Conservation (phyloP, 2,888 invertebrate genomes). For the Augiades crinisus region DNA sequence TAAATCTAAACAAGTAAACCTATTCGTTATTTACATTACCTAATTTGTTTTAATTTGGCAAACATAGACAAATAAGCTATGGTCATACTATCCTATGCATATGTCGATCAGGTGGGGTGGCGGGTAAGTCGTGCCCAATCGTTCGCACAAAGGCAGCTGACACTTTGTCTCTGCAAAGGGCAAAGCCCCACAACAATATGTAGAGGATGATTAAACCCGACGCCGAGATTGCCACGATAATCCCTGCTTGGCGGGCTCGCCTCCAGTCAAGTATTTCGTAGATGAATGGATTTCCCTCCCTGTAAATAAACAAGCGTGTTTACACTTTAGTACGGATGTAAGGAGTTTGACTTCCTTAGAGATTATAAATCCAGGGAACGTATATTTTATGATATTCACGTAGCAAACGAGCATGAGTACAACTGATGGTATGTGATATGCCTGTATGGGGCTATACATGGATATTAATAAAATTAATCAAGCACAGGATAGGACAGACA, state of each 20-base stretch:
- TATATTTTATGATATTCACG: too few relatives aligned
- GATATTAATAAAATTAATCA: too few relatives aligned
- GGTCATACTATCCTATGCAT: constrained; percentile 37
- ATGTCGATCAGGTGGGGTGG: constrained; percentile 46
- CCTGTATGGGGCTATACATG: too few relatives aligned
- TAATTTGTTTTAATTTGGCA: constrained; percentile 4
- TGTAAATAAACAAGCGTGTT: constrained; percentile 46
- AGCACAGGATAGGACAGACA: too few relatives aligned
- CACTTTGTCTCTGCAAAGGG: constrained; percentile 51
- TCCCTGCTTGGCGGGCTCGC: constrained; percentile 80
- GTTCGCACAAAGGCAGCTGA: constrained; percentile 48
- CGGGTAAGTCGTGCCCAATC: constrained; percentile 51
- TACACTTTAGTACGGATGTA: too few relatives aligned
- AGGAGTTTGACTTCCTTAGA: too few relatives aligned
- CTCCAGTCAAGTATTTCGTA: constrained; percentile 91
- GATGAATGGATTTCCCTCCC: constrained; percentile 84
- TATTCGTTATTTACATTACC: not conserved
- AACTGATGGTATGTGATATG: too few relatives aligned
- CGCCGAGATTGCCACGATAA: constrained; percentile 53
- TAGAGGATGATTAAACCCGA: constrained; percentile 52
- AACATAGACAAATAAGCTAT: not conserved
- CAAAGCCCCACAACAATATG: constrained; percentile 48
- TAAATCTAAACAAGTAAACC: too few relatives aligned
- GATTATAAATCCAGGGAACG: too few relatives aligned
- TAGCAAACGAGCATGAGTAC: too few relatives aligned